These are phyloP conservation scores for Drosophila subpulchrella DNA, from an alignment of 1,140 invertebrate species.

Conservation along the genomic window DNA sequence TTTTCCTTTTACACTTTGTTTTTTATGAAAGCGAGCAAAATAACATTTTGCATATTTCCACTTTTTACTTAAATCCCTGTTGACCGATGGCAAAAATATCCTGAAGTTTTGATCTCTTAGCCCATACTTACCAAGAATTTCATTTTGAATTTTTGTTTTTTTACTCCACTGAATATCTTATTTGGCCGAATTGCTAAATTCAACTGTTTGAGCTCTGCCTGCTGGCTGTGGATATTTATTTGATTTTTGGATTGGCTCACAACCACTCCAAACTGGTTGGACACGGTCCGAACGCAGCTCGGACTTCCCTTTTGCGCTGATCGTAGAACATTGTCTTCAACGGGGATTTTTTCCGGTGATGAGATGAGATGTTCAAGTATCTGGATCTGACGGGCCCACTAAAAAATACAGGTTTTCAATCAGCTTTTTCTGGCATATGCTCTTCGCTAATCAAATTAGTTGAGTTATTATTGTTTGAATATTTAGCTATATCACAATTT, in stretches of 20 bases:
- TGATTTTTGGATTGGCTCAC: conserved; percentile 8
- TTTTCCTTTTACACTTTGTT: too few species aligned
- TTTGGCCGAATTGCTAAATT: not conserved
- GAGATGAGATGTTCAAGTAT: conserved; percentile 17
- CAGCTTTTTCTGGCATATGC: not conserved
- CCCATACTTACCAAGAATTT: conserved; percentile 13
- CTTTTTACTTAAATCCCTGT: too few species aligned
- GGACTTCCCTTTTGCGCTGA: conserved; percentile 18
- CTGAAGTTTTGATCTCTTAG: not conserved
- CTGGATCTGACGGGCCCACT: conserved; percentile 5
- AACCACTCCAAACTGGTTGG: conserved; percentile 37
- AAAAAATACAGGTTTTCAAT: conserved; percentile 32
- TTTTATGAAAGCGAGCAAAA: too few species aligned
- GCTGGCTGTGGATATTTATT: conserved; percentile 20
- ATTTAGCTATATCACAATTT: not conserved
- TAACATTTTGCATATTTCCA: too few species aligned
- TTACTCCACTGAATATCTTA: not conserved
- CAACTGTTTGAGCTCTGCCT: conserved; percentile 5
- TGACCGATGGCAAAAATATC: too few species aligned
- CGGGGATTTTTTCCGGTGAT: conserved; percentile 28
- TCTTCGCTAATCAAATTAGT: conserved; percentile 30
- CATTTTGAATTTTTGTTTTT: conserved; percentile 4
- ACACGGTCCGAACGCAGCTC: conserved; percentile 10
- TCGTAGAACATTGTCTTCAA: conserved; percentile 15
- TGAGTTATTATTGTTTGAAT: conserved; percentile 7